A percentile compares a stretch with the other conserved stretches of the same genome.
Evolutionary conservation across 2,113 vertebrate species (phyloP).

Genomic region (Charina bottae): DNA sequence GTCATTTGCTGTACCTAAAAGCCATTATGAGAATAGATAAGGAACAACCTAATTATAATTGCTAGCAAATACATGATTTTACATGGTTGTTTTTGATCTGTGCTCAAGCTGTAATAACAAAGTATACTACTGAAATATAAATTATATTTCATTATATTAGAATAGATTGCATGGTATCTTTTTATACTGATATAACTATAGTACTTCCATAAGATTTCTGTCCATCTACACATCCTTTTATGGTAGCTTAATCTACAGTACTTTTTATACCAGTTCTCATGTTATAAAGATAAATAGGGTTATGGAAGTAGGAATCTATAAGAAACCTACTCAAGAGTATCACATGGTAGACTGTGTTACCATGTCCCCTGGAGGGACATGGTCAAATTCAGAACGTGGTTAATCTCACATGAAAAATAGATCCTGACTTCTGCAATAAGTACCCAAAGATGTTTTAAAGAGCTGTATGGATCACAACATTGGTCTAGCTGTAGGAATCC

Average conservation of each 20-base stretch:
- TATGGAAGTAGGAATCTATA: not conserved
- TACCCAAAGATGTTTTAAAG: not conserved
- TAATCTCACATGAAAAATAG: not conserved
- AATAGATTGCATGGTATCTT: not conserved
- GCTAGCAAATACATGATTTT: not conserved
- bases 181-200: not conserved
- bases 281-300: not conserved
- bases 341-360: not conserved
- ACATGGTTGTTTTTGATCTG: not conserved
- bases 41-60: conserved; percentile 35
- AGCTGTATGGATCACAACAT: not conserved
- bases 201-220: not conserved
- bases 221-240: not conserved
- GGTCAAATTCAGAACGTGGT: not conserved
- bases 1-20: conserved; percentile 45
- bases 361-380: not conserved
- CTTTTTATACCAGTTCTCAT: too few relatives aligned
- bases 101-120: not conserved
- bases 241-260: not conserved
- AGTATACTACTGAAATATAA: not conserved
- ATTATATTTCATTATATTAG: not conserved
- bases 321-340: not conserved
- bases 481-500: not conserved
- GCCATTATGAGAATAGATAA: conserved; percentile 3
- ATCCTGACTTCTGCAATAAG: not conserved